Base-by-base conservation (phyloP, 2,888 invertebrate genomes). In the Ormyrus labotus region DNA sequence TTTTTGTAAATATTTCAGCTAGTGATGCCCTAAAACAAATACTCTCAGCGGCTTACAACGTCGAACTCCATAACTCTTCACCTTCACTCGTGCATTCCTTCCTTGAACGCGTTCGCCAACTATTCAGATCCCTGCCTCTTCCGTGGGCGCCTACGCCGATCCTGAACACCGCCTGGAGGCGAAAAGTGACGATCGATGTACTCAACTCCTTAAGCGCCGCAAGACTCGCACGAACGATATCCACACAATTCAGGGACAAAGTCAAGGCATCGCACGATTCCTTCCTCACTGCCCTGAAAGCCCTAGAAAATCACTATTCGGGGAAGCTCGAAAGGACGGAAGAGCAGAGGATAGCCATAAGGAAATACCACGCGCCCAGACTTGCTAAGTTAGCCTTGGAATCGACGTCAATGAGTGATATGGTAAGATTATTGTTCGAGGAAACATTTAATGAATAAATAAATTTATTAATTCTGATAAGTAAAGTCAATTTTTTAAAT, bases 371-470 rank as follows among this genome's bases (percentile, higher is more conserved):
- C 88, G 96, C 97, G 0, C 97, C 97, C 0, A 92, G 94, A 73
- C 94, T 97, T 80, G 97, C 97, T 0, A 93, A 96, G 60, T 91
- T 96, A 10, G 96, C 96, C 2, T 91, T 97, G 48, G 97, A 97
- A 88, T 96, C 96, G 82, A 96, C 96, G 0, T 96, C 96, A 0
- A 93, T 97, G 89, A 95, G 94, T 83, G 97, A 97, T 89, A 92
- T 94, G 77, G 93, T 96, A 0, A 81, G 78, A 9, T 6, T 50
- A 19, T 19, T 19, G 19, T 19, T 19, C 19, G 19, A 19, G 19
- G 19, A 19, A 19, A 19, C 2, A 19, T 19, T 19, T 19, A 19
- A 19, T 19, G 19, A 19, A 2, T 19, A 19, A 19, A 19, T 19
- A 19, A 19, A 19, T 19, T 19, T 19, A 19, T 19, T 19, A 19